phyloP scores from a whole-genome alignment of 2,888 invertebrate genomes.

The Lobophora halterata region DNA sequence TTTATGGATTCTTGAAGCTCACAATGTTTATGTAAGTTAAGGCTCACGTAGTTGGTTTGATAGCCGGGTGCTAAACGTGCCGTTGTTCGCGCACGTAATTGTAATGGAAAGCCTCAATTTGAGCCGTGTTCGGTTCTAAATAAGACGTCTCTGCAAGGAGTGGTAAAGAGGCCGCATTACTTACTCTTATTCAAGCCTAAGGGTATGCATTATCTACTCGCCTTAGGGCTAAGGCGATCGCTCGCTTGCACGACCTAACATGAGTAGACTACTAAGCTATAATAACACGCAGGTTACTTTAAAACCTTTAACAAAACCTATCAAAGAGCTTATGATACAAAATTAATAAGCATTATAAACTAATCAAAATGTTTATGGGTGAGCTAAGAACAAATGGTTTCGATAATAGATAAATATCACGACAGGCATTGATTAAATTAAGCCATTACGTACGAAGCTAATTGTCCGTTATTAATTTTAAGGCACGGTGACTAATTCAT shows the following conservation, averaged over 20 bases:
- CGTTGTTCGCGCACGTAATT: constrained; percentile 62
- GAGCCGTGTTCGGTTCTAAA: constrained; percentile 69
- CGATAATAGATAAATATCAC: constrained; percentile 20
- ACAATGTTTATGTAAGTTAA: constrained; percentile 40
- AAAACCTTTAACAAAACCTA: constrained; percentile 5
- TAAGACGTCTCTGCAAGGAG: constrained; percentile 73
- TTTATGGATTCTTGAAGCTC: constrained; percentile 17
- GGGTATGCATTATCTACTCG: constrained; percentile 65
- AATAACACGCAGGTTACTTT: constrained; percentile 6
- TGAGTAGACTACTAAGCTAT: constrained; percentile 9
- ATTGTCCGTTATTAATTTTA: constrained; percentile 31
- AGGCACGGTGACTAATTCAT: constrained; percentile 42
- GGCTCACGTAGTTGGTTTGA: constrained; percentile 58
- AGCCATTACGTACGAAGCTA: constrained; percentile 28
- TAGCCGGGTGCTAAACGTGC: constrained; percentile 64
- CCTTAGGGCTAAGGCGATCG: constrained; percentile 56
- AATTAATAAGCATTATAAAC: constrained; percentile 15
- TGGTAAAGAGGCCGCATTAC: constrained; percentile 74
- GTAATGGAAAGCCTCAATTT: constrained; percentile 76
- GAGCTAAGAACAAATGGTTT: constrained; percentile 18
- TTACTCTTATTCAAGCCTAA: constrained; percentile 69
- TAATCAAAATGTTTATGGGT: constrained; percentile 20
- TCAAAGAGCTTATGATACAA: constrained; percentile 2
- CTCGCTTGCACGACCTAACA: constrained; percentile 42
- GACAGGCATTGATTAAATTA: constrained; percentile 29